phyloP scores from a whole-genome alignment of 2,113 vertebrate species.

The Patagioenas fasciata region DNA sequence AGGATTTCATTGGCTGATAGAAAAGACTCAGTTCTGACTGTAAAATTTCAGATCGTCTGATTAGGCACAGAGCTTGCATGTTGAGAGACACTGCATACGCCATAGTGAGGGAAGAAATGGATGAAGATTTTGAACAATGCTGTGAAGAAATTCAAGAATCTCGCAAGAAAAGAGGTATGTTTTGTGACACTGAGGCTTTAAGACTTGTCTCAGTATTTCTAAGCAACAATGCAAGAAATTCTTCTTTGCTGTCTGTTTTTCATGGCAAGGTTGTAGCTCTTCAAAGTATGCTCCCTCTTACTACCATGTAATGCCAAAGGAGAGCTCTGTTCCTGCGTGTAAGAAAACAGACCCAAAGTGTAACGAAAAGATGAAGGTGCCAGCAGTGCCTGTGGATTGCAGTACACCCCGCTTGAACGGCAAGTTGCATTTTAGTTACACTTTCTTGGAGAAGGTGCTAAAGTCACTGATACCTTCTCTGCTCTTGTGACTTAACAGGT shows the following conservation, averaged over 20 bases:
- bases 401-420: conserved; percentile 70
- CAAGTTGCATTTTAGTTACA: conserved; percentile 23
- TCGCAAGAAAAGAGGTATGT: no score
- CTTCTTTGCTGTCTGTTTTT: not conserved
- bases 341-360: conserved; percentile 57
- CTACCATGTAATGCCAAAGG: conserved; percentile 82
- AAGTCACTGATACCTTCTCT: not conserved
- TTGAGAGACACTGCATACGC: no score
- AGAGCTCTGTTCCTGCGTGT: conserved; percentile 45
- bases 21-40: no score
- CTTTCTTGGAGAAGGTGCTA: not conserved
- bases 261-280: conserved; percentile 78
- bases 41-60: no score
- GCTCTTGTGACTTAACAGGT: not conserved
- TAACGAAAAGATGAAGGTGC: conserved; percentile 53
- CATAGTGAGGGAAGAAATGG: no score
- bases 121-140: no score
- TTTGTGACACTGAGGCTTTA: no score
- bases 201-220: not conserved
- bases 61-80: no score
- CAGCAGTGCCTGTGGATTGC: conserved; percentile 61
- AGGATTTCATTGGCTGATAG: no score
- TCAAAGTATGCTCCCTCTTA: conserved; percentile 80
- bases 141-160: no score
- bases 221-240: not conserved